These are phyloP conservation scores for Sitodiplosis mosellana DNA, from an alignment of 1,140 invertebrate species.

Conservation along the genomic window DNA sequence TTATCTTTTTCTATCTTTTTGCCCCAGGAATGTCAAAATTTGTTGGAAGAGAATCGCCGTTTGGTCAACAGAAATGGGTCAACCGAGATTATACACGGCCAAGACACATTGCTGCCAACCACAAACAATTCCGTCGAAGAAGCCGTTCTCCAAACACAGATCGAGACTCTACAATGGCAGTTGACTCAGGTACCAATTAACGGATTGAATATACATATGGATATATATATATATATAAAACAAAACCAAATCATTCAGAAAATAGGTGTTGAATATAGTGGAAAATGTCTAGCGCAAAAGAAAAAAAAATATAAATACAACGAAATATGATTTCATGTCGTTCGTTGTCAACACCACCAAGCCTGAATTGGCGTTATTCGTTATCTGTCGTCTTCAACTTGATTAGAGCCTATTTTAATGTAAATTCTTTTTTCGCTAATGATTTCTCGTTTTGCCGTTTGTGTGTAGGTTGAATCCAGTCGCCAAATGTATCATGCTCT, in stretches of 20 bases:
- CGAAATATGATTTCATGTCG: neutral
- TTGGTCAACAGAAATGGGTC: slow-evolving; percentile 14
- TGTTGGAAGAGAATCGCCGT: slow-evolving; percentile 30
- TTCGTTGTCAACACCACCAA: neutral
- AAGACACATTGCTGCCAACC: no score
- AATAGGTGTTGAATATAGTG: no score
- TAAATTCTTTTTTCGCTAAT: neutral
- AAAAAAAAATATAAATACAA: neutral
- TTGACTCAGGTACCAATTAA: slow-evolving; percentile 44
- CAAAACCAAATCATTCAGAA: no score
- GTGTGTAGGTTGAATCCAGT: slow-evolving; percentile 48
- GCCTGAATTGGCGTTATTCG: neutral
- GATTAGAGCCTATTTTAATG: slow-evolving; percentile 2
- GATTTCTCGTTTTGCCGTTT: slow-evolving; percentile 8
- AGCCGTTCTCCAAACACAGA: slow-evolving; percentile 48
- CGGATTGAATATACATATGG: no score
- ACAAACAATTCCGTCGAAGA: slow-evolving; percentile 32
- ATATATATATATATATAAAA: no score
- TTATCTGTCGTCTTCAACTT: neutral
- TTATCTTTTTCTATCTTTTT: neutral
- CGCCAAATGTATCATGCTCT: slow-evolving; percentile 60
- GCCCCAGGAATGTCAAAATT: slow-evolving; percentile 28
- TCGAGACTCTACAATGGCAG: slow-evolving; percentile 62
- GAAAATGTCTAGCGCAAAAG: neutral
- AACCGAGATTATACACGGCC: slow-evolving; percentile 11